These are phyloP conservation scores for Macrosiphum euphorbiae DNA, from an alignment of 2,888 invertebrate genomes.

Conservation along the genomic window DNA sequence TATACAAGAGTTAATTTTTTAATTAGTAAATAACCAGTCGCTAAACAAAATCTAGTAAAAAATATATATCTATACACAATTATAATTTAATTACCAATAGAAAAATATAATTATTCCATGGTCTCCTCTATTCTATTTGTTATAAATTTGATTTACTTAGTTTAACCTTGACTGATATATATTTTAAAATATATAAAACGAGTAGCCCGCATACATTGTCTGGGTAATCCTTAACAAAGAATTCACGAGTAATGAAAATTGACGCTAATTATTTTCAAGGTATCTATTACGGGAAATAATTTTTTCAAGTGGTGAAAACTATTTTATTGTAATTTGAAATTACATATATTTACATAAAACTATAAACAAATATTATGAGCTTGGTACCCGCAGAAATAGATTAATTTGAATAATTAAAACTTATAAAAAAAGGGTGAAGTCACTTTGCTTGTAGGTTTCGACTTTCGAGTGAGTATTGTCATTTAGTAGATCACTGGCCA, in stretches of 20 bases:
- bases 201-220: background rate
- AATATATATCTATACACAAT: background rate
- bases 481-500: background rate
- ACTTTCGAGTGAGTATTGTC: background rate
- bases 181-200: background rate
- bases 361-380: background rate
- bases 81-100: background rate
- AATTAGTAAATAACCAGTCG: background rate
- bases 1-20: background rate
- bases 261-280: conserved; percentile 17
- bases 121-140: conserved; percentile 71
- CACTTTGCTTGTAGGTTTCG: background rate
- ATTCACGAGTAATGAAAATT: background rate
- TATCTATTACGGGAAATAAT: background rate
- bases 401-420: background rate
- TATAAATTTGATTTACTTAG: background rate
- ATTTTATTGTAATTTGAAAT: background rate
- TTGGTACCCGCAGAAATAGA: background rate
- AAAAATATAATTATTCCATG: background rate
- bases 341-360: background rate
- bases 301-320: background rate
- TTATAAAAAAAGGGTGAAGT: background rate
- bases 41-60: background rate
- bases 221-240: background rate
- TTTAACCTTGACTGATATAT: background rate